Evolutionary conservation across 92 coral and sea anemone genomes (phyloP).

Genomic region (Galaxea fascicularis): DNA sequence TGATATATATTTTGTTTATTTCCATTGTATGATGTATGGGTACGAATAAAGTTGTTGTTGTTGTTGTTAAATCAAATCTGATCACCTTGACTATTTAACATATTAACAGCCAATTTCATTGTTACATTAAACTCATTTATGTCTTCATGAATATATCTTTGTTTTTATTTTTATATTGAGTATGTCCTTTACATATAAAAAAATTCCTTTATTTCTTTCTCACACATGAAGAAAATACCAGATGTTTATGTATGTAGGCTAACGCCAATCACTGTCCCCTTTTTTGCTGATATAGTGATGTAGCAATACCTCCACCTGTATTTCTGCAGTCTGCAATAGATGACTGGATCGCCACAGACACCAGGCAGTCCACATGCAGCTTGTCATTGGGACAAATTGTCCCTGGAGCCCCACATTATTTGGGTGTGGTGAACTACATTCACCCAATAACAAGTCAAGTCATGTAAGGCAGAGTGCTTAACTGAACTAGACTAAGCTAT

Average conservation of each 20-base stretch:
- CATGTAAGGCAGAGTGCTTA: slow-evolving; percentile 2
- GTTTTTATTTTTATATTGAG: slow-evolving; percentile 4
- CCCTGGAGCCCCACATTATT: slow-evolving; percentile 37
- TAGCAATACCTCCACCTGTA: slow-evolving; percentile 27
- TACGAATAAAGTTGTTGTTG: no score
- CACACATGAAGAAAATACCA: slow-evolving; percentile 9
- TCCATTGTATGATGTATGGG: no score
- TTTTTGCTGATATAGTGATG: slow-evolving; percentile 25
- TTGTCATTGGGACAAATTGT: slow-evolving; percentile 1
- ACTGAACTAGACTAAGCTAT: background rate
- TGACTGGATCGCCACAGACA: slow-evolving; percentile 47
- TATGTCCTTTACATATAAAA: slow-evolving; percentile 18
- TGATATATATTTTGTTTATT: no score
- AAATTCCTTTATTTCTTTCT: slow-evolving; percentile 14
- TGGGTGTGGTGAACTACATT: slow-evolving; percentile 26
- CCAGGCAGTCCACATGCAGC: slow-evolving; percentile 33
- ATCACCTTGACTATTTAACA: slow-evolving; percentile 10
- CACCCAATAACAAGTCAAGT: slow-evolving; percentile 37
- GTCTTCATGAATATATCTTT: slow-evolving; percentile 3
- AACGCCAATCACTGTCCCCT: background rate
- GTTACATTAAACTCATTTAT: background rate
- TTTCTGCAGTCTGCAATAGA: slow-evolving; percentile 35
- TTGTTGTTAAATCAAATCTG: background rate
- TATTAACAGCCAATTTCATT: background rate
- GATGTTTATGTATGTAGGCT: slow-evolving; percentile 13